phyloP scores from a whole-genome alignment of 2,113 vertebrate species.

The Megatriorchis doriae region DNA sequence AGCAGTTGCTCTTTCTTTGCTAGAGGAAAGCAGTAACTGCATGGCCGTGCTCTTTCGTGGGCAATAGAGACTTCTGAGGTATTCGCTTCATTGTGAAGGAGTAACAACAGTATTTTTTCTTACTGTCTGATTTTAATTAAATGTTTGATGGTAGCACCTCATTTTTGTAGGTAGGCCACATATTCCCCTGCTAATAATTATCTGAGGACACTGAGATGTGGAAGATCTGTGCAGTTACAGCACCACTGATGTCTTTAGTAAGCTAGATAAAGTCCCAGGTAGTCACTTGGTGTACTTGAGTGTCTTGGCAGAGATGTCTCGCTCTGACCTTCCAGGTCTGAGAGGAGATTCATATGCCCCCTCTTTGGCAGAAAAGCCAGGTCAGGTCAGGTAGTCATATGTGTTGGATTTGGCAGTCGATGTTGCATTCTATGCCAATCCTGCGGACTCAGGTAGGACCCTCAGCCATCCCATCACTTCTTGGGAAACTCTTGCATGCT shows the following conservation, averaged over 20 bases:
- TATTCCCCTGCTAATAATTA: not conserved
- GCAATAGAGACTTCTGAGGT: not conserved
- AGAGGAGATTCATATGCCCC: not conserved
- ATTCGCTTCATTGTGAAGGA: not conserved
- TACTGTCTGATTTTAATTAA: not conserved
- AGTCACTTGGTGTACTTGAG: not conserved
- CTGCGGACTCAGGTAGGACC: accelerated
- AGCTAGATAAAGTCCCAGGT: not conserved
- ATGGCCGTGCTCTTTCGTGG: not conserved
- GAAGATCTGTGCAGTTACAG: not conserved
- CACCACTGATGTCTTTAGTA: not conserved
- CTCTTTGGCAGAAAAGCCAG: not conserved
- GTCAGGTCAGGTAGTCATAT: not conserved
- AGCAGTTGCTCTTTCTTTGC: not conserved
- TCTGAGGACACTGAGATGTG: not conserved
- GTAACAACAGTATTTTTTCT: not conserved
- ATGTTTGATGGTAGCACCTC: not conserved
- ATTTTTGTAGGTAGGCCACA: not conserved
- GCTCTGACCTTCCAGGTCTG: not conserved
- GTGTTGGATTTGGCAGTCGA: not conserved
- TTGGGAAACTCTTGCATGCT: not conserved
- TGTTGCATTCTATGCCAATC: not conserved
- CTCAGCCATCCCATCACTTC: not conserved
- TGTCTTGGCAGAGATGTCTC: not conserved
- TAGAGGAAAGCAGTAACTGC: not conserved